Base-by-base conservation (phyloP, 2,888 invertebrate genomes). In the Drosophila stalkeri region DNA sequence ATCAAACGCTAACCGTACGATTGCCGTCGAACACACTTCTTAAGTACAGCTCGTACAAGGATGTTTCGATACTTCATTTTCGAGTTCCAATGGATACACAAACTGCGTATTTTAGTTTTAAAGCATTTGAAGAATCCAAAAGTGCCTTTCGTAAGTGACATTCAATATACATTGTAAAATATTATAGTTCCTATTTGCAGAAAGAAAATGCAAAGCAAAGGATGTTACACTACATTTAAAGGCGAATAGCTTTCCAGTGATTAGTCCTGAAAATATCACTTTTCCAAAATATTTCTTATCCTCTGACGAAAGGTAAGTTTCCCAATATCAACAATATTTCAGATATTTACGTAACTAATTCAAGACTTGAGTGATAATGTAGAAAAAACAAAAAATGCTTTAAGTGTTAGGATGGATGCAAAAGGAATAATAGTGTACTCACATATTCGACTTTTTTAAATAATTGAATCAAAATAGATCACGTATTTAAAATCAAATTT, bases 181-280 rank as follows among this genome's bases (percentile, higher is more conserved):
- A 49, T 20, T 3, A 18, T 27, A 6, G 27, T 27, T 27, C 16
- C 1, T 2, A 16, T 70, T 89, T 65, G 65, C 82, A 91, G 94
- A 94, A 93, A 95, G 95, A 46, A 94, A 95, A 74, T 96, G 95
- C 90, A 92, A 93, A 54, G 94, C 95, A 6, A 94, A 94, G 86
- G 94, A 96, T 85, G 95, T 97, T 59, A 94, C 95, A 77, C 93
- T 96, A 82, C 95, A 96, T 90, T 92, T 98, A 63, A 97, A 97
- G 91, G 95, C 96, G 81, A 97, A 96, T 18, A 96, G 97, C 54
- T 96, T 96, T 87, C 98, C 98, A 27, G 96, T 97, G 5, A 95
- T 98, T 69, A 96, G 95, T 90, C 97, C 97, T 3, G 97, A 97
- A 90, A 96, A 96, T 72, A 96, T 97, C 51, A 94, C 95, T 54